Base-by-base conservation (phyloP, 2,797 vertebrate species). In the Anisognathus igniventris region DNA sequence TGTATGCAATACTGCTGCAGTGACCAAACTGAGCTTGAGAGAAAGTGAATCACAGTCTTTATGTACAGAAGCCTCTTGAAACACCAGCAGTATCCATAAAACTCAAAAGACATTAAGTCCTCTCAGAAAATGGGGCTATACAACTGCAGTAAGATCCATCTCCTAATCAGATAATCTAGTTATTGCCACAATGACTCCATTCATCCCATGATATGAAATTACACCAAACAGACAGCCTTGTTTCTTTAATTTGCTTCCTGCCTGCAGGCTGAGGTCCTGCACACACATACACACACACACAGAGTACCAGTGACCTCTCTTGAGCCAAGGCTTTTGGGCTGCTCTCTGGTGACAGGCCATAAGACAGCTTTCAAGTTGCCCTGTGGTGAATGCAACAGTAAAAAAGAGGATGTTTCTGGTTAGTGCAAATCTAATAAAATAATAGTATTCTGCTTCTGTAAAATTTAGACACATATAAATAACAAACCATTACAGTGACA, bases 31-130 rank as follows among this genome's bases (percentile, higher is more conserved):
- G 72, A 96, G 65, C 50, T 47, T 37, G 70, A 84, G 76, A 90
- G 54, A 53, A 89, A 95, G 82, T 65, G 92, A 96, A 95, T 95
- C 77, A 95, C 62, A 78, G 89, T 44, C 79, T 95, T 96, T 95
- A 89, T 91, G 89, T 54, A 86, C 90, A 78, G 76, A 93, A 77
- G 74, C 56, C 75, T 66, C 14, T 66, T 67, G 22, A 77, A 94
- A 80, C 22, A 50, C 51, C 78, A 68, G 60, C 62, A 78, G 35
- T 54, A 94, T 66, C 77, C 57, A 94, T 87, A 90, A 76, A 86
- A 75, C 60, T 56, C 91, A 95, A 93, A 93, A 90, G 65, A 95
- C 70, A 76, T 71, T 80, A 81, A 75, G 35, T 86, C 50, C 62
- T 84, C 88, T 88, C 90, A 86, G 86, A 89, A 95, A 96, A 90